phyloP scores from a whole-genome alignment of 2,797 vertebrate genomes.

The Tachyglossus aculeatus region DNA sequence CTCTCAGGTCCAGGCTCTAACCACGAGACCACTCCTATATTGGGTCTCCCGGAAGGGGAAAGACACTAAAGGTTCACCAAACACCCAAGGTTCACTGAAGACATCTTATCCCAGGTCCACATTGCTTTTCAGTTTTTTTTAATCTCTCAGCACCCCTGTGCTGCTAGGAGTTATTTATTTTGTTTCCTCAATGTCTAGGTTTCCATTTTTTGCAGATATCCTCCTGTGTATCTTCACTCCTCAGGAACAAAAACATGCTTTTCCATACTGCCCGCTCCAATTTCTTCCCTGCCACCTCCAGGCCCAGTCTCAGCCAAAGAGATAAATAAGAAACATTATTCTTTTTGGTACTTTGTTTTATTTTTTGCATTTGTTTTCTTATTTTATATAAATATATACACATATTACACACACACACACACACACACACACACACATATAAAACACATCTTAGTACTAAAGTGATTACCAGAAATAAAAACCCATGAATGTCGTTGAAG shows the following conservation, averaged over 20 bases:
- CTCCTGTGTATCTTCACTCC: constrained; percentile 58
- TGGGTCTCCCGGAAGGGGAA: background rate
- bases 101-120: constrained; percentile 3
- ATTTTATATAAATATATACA: constrained; percentile 57
- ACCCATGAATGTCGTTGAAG: constrained; percentile 59
- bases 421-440: too few species aligned
- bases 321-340: constrained; percentile 80
- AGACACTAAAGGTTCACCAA: background rate
- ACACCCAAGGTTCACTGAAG: background rate
- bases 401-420: constrained; percentile 72
- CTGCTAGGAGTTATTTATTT: constrained; percentile 69
- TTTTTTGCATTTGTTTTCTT: constrained; percentile 67
- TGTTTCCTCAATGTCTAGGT: constrained; percentile 63
- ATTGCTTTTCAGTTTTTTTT: constrained; percentile 60
- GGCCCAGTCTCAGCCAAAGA: constrained; percentile 68
- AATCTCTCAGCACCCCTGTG: constrained; percentile 53
- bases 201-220: constrained; percentile 67
- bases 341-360: constrained; percentile 65
- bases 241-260: constrained; percentile 59
- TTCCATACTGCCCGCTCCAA: constrained; percentile 52
- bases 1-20: too few species aligned
- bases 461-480: constrained; percentile 81
- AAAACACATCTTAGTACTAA: constrained; percentile 78
- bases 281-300: constrained; percentile 33
- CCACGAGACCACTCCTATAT: background rate